A percentile compares a stretch with the other conserved stretches of the same genome.
Conservation (phyloP, 2,888 invertebrate genomes). For the Isotomurus palustris region DNA sequence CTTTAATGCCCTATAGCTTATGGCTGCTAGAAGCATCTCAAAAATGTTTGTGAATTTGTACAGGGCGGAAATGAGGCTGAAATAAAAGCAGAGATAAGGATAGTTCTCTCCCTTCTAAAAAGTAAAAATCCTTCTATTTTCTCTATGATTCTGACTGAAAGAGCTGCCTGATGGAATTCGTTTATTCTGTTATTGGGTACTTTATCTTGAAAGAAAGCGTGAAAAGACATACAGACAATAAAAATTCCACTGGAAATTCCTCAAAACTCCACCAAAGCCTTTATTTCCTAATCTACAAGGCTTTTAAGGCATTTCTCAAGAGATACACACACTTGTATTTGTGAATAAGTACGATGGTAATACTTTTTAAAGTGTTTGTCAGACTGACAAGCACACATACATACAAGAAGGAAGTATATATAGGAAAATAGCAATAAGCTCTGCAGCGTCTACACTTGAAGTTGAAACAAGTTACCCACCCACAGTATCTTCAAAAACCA, state of each 20-base stretch:
- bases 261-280: too few relatives aligned
- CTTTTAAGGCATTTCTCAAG: too few relatives aligned
- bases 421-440: too few relatives aligned
- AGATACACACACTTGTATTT: too few relatives aligned
- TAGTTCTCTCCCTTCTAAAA: neutral
- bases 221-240: conserved; percentile 10
- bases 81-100: conserved; percentile 4
- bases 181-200: conserved; percentile 11
- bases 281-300: too few relatives aligned
- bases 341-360: too few relatives aligned
- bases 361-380: too few relatives aligned
- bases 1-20: neutral
- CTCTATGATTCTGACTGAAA: neutral
- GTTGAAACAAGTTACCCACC: too few relatives aligned
- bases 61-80: neutral
- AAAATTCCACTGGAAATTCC: conserved; percentile 11
- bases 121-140: neutral
- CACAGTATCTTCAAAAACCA: too few relatives aligned
- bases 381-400: too few relatives aligned
- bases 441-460: too few relatives aligned
- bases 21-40: neutral
- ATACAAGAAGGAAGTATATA: too few relatives aligned
- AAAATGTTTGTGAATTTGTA: neutral
- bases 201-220: conserved; percentile 6
- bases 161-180: neutral